phyloP scores from a whole-genome alignment of 2,797 vertebrate species.

The Pipistrellus nathusii region DNA sequence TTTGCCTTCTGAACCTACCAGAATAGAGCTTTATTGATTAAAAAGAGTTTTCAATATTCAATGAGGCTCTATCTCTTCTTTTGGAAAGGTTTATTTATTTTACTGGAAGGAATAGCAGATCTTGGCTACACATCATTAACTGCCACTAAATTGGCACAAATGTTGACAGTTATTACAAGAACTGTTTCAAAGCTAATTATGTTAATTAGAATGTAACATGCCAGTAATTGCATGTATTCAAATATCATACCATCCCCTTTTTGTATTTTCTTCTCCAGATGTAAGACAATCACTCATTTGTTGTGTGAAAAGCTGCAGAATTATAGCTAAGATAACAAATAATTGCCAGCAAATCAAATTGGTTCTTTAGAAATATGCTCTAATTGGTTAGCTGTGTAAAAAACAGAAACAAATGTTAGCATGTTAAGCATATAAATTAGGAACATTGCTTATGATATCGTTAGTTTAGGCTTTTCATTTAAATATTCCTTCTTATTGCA shows the following conservation, averaged over 20 bases:
- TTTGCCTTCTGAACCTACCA: not conserved
- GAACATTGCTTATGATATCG: constrained; percentile 67
- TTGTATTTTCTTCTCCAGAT: constrained; percentile 84
- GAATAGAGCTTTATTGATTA: not conserved
- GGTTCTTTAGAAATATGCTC: constrained; percentile 77
- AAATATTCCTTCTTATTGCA: constrained; percentile 75
- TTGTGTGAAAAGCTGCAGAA: constrained; percentile 82
- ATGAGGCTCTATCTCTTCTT: not conserved
- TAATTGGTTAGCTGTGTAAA: constrained; percentile 83
- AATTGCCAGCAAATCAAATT: constrained; percentile 83
- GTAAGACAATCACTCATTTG: constrained; percentile 80
- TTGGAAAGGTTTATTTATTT: constrained; percentile 62
- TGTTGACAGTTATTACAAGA: constrained; percentile 84
- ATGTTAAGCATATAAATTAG: constrained; percentile 71
- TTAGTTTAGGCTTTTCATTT: constrained; percentile 77
- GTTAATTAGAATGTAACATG: constrained; percentile 85
- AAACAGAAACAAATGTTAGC: constrained; percentile 76
- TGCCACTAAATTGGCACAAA: constrained; percentile 84
- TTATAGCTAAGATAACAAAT: constrained; percentile 84
- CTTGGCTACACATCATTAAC: constrained; percentile 83
- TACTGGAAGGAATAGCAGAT: constrained; percentile 71
- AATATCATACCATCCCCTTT: constrained; percentile 81
- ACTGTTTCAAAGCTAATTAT: constrained; percentile 85
- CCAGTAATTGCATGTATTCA: constrained; percentile 85
- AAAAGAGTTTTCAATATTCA: constrained; percentile 45